Evolutionary conservation across 2,113 vertebrate species (phyloP).

Genomic region (Macrotis lagotis): DNA sequence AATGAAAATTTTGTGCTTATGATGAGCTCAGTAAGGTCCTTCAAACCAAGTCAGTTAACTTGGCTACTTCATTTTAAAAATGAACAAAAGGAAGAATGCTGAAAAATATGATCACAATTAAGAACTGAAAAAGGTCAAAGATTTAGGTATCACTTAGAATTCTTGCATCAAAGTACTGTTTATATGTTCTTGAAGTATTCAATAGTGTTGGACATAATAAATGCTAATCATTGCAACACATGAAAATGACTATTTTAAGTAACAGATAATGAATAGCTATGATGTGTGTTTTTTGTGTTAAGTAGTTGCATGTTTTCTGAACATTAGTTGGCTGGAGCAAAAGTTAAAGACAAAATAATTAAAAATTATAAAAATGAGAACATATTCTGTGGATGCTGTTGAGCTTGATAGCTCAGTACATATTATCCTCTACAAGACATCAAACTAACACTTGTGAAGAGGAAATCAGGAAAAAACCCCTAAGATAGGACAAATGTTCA

Average conservation of each 20-base stretch:
- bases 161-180: not conserved
- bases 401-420: not conserved
- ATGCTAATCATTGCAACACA: too few relatives aligned
- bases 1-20: not conserved
- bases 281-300: too few relatives aligned
- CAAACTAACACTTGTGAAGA: not conserved
- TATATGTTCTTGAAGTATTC: not conserved
- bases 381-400: not conserved
- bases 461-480: not conserved
- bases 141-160: not conserved
- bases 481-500: not conserved
- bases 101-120: not conserved
- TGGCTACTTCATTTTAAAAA: not conserved
- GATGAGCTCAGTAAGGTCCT: not conserved
- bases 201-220: too few relatives aligned
- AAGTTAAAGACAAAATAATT: too few relatives aligned
- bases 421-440: not conserved
- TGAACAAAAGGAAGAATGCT: not conserved
- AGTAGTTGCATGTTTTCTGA: too few relatives aligned
- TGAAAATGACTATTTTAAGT: too few relatives aligned
- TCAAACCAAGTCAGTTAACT: not conserved
- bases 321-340: too few relatives aligned
- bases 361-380: too few relatives aligned
- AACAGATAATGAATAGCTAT: too few relatives aligned
- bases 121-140: not conserved